phyloP scores from a whole-genome alignment of 1,140 invertebrate species.

The Chelonus insularis region DNA sequence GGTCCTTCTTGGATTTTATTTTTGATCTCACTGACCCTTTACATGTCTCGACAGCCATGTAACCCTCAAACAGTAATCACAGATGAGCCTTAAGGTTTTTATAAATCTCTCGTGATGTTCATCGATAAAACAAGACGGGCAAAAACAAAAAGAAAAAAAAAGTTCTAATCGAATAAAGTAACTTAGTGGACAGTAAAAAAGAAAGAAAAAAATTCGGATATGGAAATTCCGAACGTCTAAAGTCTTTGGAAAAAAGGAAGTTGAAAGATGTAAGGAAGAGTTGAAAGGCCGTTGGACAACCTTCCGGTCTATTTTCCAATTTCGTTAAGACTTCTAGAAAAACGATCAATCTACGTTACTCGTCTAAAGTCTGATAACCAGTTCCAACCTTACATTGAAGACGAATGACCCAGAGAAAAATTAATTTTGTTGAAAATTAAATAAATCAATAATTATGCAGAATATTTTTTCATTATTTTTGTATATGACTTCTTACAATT shows the following conservation, averaged over 20 bases:
- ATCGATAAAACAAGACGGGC: not conserved
- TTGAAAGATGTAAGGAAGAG: not conserved
- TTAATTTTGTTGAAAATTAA: not conserved
- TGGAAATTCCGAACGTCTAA: not conserved
- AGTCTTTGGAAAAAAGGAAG: too few species aligned
- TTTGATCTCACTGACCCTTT: not conserved
- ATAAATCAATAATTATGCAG: too few species aligned
- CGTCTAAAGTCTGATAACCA: not conserved
- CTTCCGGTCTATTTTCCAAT: not conserved
- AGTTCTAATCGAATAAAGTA: not conserved
- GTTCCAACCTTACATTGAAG: not conserved
- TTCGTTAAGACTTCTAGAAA: not conserved
- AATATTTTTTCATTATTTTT: too few species aligned
- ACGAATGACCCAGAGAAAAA: not conserved
- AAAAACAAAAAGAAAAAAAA: not conserved
- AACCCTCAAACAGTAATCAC: not conserved
- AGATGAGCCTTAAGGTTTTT: not conserved
- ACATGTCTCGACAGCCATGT: not conserved
- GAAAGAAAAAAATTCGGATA: not conserved
- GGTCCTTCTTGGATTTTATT: not conserved
- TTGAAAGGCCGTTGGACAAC: not conserved
- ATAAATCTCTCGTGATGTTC: not conserved
- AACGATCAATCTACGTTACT: slow-evolving; percentile 3
- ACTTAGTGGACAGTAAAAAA: not conserved
- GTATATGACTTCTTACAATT: too few species aligned